Base-by-base conservation (phyloP, 2,888 invertebrate species). In the Labia minor region DNA sequence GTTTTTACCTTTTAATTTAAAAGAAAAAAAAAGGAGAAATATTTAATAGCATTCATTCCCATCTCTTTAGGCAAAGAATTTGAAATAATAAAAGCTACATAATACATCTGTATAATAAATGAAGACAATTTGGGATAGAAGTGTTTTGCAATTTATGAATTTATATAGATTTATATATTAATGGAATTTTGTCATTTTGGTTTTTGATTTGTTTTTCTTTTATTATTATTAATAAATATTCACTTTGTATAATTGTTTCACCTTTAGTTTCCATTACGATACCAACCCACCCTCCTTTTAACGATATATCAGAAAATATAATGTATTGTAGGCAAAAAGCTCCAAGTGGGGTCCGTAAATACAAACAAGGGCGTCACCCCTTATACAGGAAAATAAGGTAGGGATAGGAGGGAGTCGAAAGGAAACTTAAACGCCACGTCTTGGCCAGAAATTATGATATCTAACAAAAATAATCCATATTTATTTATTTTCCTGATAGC, bases 341-440 rank as follows among this genome's bases (percentile, higher is more conserved):
- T 14, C n/a, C 4, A 49, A 49, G 49, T 8, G 49, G 16, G 49
- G 49, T 49, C n/a, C 8, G 49, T 49, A 49, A 49, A 49, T 49
- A 49, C 49, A 49, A 49, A 49, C 49, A 49, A 49, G 49, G 49
- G 49, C n/a, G 49, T 49, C 49, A 49, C 49, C 49, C 49, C 49
- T 6, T 8, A 6, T 11, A 11, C n/a, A 49, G 14, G 49, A 49
- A 16, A 49, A 14, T n/a, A 3, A 10, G 49, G 2, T 4, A 10
- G 49, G 49, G n/a, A 6, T 26, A 26, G 4, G 26, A 26, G 26
- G 3, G 26, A 26, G 26, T 26, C 3, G 26, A 3, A 8, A 26
- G 26, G 26, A 26, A 26, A 8, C 26, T 26, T 26, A 26, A 26
- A 26, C 26, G 8, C 8, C 26, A 26, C 26, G 26, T 49, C n/a